Base-by-base conservation (phyloP, 2,797 vertebrate genomes). In the Esox masquinongy region DNA sequence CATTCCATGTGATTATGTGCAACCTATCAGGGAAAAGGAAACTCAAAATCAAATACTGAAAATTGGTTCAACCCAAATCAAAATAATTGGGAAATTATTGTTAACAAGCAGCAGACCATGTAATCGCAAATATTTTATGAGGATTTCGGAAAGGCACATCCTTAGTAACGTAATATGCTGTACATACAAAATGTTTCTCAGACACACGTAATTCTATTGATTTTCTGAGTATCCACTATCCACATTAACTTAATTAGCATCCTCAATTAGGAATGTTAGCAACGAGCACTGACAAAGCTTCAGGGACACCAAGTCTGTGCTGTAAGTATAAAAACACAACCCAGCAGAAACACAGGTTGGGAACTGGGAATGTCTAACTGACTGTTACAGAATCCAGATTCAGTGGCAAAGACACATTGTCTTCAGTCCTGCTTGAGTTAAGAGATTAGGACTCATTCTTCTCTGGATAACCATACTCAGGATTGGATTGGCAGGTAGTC, bases 1-100 rank as follows among this genome's bases (percentile, higher is more conserved):
- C 98, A 0, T 99, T 99, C 98, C 98, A 99, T 4, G 98, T 98
- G 89, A 98, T 94, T 83, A 99, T 93, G 75, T 97, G 97, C 88
- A 98, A 90, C 91, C 96, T 97, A 92, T 88, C 51, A 75, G 17
- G 6, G 36, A 24, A 85, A 76, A 77, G 16, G 72, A 78, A 85
- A 4, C 76, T 72, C 69, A 77, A 64, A 16, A 66, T 80, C 36
- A 49, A 82, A 39, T 26, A 43, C 47, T 74, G 39, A 80, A 34
- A 22, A 9, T 16, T 34, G 7, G 29, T 24, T 61, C n/a, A 61
- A 61, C 22, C 9, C 22, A 22, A 22, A 24, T 11, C n/a, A 16
- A 64, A 26, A 64, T 31, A 31, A 64, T 64, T 64, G 14, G 26
- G 61, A 12, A 64, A 64, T 11, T 5, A 64, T 26, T 7, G 6